A percentile compares a stretch with the other conserved stretches of the same genome.
Conservation (phyloP, 1,140 invertebrate genomes). For the Drosophila sechellia region DNA sequence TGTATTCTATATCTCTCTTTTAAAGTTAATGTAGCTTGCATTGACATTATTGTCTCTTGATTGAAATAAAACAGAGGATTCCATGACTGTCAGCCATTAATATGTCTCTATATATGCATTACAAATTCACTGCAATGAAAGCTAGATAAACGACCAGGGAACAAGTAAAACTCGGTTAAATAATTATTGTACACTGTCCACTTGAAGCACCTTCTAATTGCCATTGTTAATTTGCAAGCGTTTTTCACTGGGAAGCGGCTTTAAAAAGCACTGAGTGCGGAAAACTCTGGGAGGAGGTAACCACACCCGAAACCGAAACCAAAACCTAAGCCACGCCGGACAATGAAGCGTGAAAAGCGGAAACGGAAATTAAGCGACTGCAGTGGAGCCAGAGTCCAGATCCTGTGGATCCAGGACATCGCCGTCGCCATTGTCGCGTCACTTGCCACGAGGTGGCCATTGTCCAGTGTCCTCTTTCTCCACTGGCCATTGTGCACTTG, state of each 20-base stretch:
- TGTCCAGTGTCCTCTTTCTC: slow-evolving; percentile 19
- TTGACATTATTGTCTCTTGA: too few species aligned
- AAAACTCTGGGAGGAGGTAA: slow-evolving; percentile 3
- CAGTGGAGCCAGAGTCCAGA: slow-evolving; percentile 28
- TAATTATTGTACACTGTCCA: slow-evolving; percentile 42
- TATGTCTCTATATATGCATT: background rate
- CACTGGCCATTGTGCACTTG: slow-evolving; percentile 61
- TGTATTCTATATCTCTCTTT: too few species aligned
- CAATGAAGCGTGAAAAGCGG: slow-evolving; percentile 75
- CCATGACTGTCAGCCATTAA: too few species aligned
- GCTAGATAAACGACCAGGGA: slow-evolving; percentile 5
- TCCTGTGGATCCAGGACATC: slow-evolving; percentile 34
- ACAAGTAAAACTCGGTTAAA: slow-evolving; percentile 17
- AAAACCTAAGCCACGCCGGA: slow-evolving; percentile 45
- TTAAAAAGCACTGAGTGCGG: slow-evolving; percentile 34
- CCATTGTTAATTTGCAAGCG: slow-evolving; percentile 69
- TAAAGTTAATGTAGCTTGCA: too few species aligned
- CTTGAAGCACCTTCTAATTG: slow-evolving; percentile 71
- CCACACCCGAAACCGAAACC: slow-evolving; percentile 19
- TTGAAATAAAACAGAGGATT: too few species aligned
- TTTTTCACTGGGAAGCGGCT: slow-evolving; percentile 43
- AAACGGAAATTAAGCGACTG: slow-evolving; percentile 77
- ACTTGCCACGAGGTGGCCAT: slow-evolving; percentile 55
- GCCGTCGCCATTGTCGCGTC: slow-evolving; percentile 62
- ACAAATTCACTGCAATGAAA: background rate